Evolutionary conservation across 2,888 invertebrate species (phyloP), one percentile per base, ranked within the genome.

Genomic region (Esperia sulphurella): DNA sequence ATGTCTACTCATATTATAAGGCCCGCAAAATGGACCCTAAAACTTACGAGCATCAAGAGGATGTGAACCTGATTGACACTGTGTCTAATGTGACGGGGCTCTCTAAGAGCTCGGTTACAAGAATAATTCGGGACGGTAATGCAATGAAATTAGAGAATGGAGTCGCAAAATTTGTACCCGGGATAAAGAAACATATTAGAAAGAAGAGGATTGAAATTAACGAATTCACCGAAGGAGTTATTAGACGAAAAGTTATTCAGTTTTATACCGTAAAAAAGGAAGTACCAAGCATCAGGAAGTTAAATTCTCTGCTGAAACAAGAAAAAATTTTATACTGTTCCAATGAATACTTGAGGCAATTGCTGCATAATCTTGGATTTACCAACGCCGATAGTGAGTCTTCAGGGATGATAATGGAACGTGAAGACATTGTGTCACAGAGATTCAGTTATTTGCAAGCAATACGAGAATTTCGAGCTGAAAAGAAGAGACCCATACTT

Each of bases 271-370:
- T 45, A 14, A 45, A 45, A 30, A 40, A 45, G 31, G 41, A 48
- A 41, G 47, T 45, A 8, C 50, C 50, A 10, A 48, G 50, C 41
- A 14, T 51, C 3, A 46, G 47, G 37, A 51, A 37, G 45, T 13
- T 51, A 12, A 51, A 51, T 30, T 10, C 30, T 9, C 30, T 51
- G 10, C 29, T 51, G n/a, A 51, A 45, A 29, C 21, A 45, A 41
- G 50, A 51, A 42, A 42, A 51, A 6, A 47, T 51, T n/a, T 14
- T 51, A 5, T 14, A 38, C 1, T 51, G 50, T n/a, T 51, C 50
- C 9, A 44, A 47, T 12, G 50, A 51, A 42, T 51, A 47, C 44
- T 33, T 51, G 29, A 45, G 50, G 14, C 47, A 42, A 37, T 13
- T 51, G 35, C 33, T 51, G 6, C 47, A 51, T 30, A 47, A 42